Evolutionary conservation across 2,797 vertebrate genomes (phyloP).

Genomic region (Glyptemys insculpta): DNA sequence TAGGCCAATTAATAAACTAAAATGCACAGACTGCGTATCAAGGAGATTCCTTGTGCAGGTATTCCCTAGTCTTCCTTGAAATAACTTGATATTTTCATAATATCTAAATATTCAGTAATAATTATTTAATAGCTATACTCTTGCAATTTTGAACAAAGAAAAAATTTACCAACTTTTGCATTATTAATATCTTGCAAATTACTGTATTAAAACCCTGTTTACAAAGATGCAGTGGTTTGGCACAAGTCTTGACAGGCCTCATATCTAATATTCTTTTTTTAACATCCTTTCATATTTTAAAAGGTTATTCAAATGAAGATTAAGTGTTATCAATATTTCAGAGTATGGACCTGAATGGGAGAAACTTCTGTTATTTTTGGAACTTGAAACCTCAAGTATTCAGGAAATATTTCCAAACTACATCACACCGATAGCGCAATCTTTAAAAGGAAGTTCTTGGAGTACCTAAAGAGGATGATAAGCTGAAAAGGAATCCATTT

Average conservation of each 20-base stretch:
- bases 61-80: not conserved
- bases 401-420: not conserved
- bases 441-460: not conserved
- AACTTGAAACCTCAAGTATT: not conserved
- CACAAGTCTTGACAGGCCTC: not conserved
- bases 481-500: not conserved
- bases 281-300: not conserved
- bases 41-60: not conserved
- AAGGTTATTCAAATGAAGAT: not conserved
- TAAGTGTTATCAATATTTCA: not conserved
- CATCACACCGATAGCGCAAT: not conserved
- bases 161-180: not conserved
- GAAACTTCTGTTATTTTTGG: not conserved
- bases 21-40: not conserved
- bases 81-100: rapidly evolving
- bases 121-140: not conserved
- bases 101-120: rapidly evolving
- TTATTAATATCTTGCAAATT: not conserved
- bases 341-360: not conserved
- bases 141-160: not conserved
- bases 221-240: not conserved
- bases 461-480: not conserved
- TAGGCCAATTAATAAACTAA: not conserved
- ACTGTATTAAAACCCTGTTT: not conserved
- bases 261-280: not conserved